Percentiles rank a stretch among this genome's conserved stretches.
Evolutionary conservation across 2,113 vertebrate genomes (phyloP).

Genomic region (Beaufortia kweichowensis): DNA sequence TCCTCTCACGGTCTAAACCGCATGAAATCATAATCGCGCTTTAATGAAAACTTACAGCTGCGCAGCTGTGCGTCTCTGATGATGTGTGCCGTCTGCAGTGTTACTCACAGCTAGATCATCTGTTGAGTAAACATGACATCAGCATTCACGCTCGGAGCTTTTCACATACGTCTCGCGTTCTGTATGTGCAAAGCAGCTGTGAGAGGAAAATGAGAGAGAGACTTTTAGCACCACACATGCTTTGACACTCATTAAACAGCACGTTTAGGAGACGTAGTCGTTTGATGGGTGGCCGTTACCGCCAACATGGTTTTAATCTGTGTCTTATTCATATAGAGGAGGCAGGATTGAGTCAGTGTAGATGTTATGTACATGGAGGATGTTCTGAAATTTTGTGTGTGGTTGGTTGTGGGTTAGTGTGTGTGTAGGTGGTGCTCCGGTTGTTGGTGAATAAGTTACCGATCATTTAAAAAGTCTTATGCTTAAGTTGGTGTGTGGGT

Average conservation of each 20-base stretch:
- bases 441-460: neutral
- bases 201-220: neutral
- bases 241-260: slow-evolving; percentile 11
- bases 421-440: slow-evolving; percentile 26
- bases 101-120: slow-evolving; percentile 23
- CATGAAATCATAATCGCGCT: neutral
- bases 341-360: neutral
- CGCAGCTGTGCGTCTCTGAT: neutral
- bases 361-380: too few relatives aligned
- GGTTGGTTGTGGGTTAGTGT: slow-evolving; percentile 25
- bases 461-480: neutral
- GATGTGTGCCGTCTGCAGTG: neutral
- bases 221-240: neutral
- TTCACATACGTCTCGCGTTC: neutral
- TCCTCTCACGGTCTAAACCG: neutral
- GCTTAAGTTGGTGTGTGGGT: neutral
- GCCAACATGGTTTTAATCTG: slow-evolving; percentile 3
- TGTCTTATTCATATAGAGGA: neutral
- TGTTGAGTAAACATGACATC: slow-evolving; percentile 15
- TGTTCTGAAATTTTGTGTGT: neutral
- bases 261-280: neutral
- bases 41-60: neutral
- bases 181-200: neutral
- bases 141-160: neutral
- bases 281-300: neutral